phyloP scores from a whole-genome alignment of 2,113 vertebrate species.

The Columba janthina region DNA sequence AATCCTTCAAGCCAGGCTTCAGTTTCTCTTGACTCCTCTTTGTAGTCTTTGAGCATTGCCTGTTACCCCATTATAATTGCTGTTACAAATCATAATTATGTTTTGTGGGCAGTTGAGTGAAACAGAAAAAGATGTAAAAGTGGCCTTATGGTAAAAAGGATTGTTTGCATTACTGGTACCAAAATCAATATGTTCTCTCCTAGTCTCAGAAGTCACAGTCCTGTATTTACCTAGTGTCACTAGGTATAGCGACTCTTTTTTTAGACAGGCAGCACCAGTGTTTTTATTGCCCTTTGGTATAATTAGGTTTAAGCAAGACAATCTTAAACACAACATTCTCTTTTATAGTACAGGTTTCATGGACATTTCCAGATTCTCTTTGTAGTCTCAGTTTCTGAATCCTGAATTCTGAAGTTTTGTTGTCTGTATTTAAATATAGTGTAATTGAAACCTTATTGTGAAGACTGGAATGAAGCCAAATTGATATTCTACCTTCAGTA shows the following conservation, averaged over 20 bases:
- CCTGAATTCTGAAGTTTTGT: neutral
- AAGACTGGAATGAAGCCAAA: slow-evolving; percentile 3
- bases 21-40: neutral
- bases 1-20: slow-evolving; percentile 43
- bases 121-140: neutral
- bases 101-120: neutral
- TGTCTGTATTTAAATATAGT: neutral
- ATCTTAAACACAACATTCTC: neutral
- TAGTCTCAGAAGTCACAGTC: neutral
- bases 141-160: neutral
- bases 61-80: neutral
- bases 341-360: neutral
- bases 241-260: neutral
- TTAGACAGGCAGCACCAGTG: neutral
- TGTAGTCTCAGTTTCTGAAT: neutral
- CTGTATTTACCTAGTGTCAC: neutral
- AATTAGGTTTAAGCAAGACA: neutral
- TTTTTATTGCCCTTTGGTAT: neutral
- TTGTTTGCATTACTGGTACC: neutral
- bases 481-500: neutral
- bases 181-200: neutral
- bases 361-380: neutral
- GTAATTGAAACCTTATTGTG: neutral
- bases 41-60: neutral
- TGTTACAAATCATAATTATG: neutral